Conservation (phyloP, 2,113 vertebrate species). For the Tinamus guttatus region DNA sequence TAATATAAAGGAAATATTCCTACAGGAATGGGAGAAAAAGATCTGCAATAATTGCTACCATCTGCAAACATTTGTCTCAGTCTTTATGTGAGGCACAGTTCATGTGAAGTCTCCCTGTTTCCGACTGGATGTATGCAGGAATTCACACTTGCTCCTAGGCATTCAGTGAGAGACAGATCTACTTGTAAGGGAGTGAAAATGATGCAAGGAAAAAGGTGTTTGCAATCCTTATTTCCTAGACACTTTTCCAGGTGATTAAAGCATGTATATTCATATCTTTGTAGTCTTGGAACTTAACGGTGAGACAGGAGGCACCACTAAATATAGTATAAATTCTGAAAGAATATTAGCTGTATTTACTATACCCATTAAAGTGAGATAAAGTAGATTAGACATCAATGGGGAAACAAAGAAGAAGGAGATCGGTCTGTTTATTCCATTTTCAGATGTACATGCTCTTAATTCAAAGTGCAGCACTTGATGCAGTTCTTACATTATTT, state of each 20-base stretch:
- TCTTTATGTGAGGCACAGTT: not conserved
- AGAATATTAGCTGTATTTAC: not conserved
- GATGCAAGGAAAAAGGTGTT: not conserved
- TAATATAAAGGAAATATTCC: not conserved
- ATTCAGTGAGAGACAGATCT: not conserved
- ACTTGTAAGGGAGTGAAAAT: not conserved
- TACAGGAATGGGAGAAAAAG: not conserved
- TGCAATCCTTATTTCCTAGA: not conserved
- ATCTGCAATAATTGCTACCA: not conserved
- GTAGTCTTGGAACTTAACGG: not conserved
- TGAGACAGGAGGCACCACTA: not conserved
- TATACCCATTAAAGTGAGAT: not conserved
- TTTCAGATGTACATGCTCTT: constrained; percentile 16
- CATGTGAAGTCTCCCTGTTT: not conserved
- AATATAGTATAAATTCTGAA: not conserved
- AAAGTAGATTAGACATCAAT: not conserved
- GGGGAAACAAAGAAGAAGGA: not conserved
- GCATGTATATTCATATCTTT: not conserved
- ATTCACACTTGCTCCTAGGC: not conserved
- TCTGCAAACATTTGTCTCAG: not conserved
- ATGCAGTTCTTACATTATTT: constrained; percentile 30
- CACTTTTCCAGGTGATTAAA: not conserved
- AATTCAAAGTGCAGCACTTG: constrained; percentile 39
- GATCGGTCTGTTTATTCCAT: constrained; percentile 42
- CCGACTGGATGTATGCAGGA: not conserved